Percentiles rank a stretch among this genome's conserved stretches.
phyloP scores from a whole-genome alignment of 1,140 invertebrate genomes.

The Saccostrea echinata region DNA sequence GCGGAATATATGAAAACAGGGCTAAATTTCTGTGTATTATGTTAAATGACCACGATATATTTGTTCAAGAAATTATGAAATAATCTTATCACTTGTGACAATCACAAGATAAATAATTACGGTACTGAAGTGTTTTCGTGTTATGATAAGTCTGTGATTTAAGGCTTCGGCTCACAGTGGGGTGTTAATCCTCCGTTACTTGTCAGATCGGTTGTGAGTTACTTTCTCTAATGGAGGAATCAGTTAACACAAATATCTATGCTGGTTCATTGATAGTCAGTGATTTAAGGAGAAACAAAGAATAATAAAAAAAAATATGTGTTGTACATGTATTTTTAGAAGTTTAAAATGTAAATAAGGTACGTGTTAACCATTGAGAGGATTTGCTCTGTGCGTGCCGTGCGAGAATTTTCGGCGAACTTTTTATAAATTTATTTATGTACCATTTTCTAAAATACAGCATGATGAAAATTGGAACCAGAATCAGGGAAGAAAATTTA shows the following conservation, averaged over 20 bases:
- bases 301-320: no score
- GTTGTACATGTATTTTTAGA: no score
- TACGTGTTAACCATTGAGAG: no score
- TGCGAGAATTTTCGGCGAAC: no score
- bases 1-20: not conserved
- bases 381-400: no score
- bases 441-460: no score
- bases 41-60: conserved; percentile 1
- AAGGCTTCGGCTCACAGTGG: conserved; percentile 1
- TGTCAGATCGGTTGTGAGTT: not conserved
- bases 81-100: conserved; percentile 19
- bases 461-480: no score
- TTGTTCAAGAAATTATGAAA: conserved; percentile 42
- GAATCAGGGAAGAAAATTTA: not conserved
- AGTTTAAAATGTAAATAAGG: no score
- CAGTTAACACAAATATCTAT: not conserved
- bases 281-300: no score
- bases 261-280: no score
- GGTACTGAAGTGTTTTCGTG: conserved; percentile 40
- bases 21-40: not conserved
- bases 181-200: conserved; percentile 4
- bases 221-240: not conserved
- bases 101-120: conserved; percentile 39
- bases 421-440: no score
- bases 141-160: conserved; percentile 36